phyloP scores from a whole-genome alignment of 2,113 vertebrate genomes.

The Phyllostomus discolor region DNA sequence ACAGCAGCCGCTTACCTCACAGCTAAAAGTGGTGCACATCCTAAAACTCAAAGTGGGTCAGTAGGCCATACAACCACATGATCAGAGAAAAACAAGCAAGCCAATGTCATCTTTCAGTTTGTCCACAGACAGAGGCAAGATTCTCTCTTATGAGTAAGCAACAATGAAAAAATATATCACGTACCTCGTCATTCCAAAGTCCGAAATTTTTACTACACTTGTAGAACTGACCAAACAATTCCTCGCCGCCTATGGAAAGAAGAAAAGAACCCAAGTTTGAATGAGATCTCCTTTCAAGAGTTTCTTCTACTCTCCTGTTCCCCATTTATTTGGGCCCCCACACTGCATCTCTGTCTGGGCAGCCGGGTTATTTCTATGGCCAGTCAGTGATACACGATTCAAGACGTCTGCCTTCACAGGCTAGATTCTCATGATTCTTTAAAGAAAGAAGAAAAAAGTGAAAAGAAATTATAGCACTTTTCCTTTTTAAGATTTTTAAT shows the following conservation, averaged over 20 bases:
- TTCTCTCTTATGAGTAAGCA: not conserved
- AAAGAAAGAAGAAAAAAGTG: not conserved
- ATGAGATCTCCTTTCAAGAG: not conserved
- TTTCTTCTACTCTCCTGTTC: not conserved
- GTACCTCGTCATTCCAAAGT: constrained; percentile 92
- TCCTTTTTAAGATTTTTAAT: not conserved
- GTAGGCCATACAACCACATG: not conserved
- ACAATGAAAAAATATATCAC: not conserved
- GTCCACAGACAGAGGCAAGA: not conserved
- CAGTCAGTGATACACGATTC: not conserved
- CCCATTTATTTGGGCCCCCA: not conserved
- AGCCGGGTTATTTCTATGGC: not conserved
- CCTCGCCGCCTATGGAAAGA: constrained; percentile 85
- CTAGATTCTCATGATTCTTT: not conserved
- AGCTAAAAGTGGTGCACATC: not conserved
- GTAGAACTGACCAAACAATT: constrained; percentile 88
- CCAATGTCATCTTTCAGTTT: not conserved
- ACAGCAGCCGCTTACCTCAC: not conserved
- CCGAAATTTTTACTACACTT: constrained; percentile 87
- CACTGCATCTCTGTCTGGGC: not conserved
- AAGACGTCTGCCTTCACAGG: rapidly evolving
- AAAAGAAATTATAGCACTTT: not conserved
- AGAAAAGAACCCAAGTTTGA: constrained; percentile 5
- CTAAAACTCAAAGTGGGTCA: constrained; percentile 25
- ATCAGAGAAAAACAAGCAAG: not conserved